phyloP scores from a whole-genome alignment of 2,113 vertebrate genomes.

The Caretta caretta region DNA sequence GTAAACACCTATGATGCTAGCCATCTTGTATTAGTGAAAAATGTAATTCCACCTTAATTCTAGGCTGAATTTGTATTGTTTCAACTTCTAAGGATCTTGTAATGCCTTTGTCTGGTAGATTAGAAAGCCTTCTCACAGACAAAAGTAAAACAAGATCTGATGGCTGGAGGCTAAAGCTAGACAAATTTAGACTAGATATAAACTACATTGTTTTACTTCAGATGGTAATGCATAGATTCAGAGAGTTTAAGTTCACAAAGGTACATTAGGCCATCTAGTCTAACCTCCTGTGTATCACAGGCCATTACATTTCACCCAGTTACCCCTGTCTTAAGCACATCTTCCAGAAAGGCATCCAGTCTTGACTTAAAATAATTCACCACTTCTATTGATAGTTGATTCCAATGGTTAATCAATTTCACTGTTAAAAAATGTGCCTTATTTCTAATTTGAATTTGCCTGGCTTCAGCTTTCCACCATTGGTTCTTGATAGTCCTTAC shows the following conservation, averaged over 20 bases:
- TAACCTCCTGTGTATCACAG: background rate
- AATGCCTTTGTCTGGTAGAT: background rate
- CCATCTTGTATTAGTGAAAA: constrained; percentile 19
- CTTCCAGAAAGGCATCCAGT: background rate
- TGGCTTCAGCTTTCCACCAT: background rate
- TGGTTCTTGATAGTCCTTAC: background rate
- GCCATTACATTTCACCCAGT: background rate
- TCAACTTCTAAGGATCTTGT: background rate
- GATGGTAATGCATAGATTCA: too few relatives aligned
- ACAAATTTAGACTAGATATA: background rate
- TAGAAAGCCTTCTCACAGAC: background rate
- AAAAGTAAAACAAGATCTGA: background rate
- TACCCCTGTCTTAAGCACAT: background rate
- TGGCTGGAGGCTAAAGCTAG: background rate
- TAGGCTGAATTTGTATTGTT: constrained; percentile 32
- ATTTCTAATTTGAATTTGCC: background rate
- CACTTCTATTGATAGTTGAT: background rate
- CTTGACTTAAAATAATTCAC: background rate
- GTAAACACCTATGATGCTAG: background rate
- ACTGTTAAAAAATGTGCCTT: background rate
- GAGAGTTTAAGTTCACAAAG: background rate
- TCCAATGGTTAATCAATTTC: background rate
- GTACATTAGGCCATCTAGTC: background rate
- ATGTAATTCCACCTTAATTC: constrained; percentile 34
- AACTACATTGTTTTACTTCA: background rate